These are phyloP conservation scores for Latrodectus geometricus DNA, from an alignment of 1,140 invertebrate genomes.

Conservation along the genomic window DNA sequence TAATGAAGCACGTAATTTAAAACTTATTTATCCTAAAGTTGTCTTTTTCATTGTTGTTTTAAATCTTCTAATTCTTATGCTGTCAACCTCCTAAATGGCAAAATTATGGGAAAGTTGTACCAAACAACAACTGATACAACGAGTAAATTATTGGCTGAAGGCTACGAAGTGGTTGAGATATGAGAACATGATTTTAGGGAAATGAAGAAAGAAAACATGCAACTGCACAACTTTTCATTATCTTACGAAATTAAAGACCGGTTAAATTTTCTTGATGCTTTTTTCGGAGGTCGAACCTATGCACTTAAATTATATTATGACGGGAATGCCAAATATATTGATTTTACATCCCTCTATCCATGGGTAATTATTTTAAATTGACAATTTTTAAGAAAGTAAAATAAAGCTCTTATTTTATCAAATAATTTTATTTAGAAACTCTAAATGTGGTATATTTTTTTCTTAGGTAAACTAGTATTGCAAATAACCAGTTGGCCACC, in stretches of 20 bases:
- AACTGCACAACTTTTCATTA: background rate
- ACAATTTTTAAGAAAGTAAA: background rate
- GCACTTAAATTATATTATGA: slow-evolving; percentile 13
- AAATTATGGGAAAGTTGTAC: too few species aligned
- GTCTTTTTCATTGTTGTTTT: slow-evolving; percentile 4
- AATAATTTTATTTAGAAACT: too few species aligned
- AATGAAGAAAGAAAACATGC: background rate
- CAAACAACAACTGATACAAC: too few species aligned
- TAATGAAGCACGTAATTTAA: background rate
- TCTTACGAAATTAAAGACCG: background rate
- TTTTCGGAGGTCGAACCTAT: slow-evolving; percentile 14
- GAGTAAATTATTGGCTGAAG: too few species aligned
- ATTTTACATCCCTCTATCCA: slow-evolving; percentile 46
- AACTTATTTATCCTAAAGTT: background rate
- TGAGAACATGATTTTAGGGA: too few species aligned
- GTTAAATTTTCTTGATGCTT: background rate
- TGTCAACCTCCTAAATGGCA: too few species aligned
- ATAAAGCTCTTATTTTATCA: too few species aligned
- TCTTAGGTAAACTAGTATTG: too few species aligned
- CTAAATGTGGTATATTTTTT: too few species aligned
- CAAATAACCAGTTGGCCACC: too few species aligned
- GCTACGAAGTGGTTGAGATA: too few species aligned
- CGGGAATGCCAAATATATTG: slow-evolving; percentile 37
- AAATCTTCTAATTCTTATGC: background rate
- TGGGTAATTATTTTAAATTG: slow-evolving; percentile 38